Evolutionary conservation across 2,113 vertebrate genomes (phyloP), one percentile per base, ranked within the genome.

Genomic region (Actenoides hombroni): DNA sequence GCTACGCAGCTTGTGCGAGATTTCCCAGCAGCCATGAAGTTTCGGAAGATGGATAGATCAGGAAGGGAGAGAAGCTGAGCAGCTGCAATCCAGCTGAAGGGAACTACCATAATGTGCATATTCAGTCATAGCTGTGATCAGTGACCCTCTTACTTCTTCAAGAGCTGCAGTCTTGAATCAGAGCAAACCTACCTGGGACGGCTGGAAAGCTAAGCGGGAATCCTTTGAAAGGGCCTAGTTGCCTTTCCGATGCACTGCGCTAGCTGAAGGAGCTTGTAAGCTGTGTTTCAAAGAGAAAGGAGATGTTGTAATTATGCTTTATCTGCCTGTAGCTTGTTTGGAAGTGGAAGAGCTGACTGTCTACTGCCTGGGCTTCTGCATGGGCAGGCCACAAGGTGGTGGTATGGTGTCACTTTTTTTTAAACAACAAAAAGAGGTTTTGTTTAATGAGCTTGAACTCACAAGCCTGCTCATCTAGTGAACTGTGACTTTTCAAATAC

Each of bases 401-500:
- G 99, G 98, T 99, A 95, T 99, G 98, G 98, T 98, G 98, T 98
- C 98, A 97, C 86, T 86, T 54, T 88, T 51, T 90, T 76, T 59
- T 56, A 35, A 91, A 92, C 93, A 94, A 96, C 96, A 97, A 94
- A 98, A 97, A 97, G 96, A 95, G 97, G 97, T 98, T 98, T 98
- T 99, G 98, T 98, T 99, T 99, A 98, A 98, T 98, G 98, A 98
- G 98, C 98, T 98, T 98, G 98, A 97, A 98, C 98, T 98, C 98
- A 98, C 97, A 97, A 98, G 97, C 97, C 97, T 97, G 97, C 97
- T 98, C 98, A 98, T 98, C 98, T 98, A 98, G 97, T 98, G 97
- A 98, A 98, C 98, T 98, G 98, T 98, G 98, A 98, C 98, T 98
- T 98, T 99, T 98, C 98, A 98, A 98, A 99, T 99, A 99, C 98